These are phyloP conservation scores for Serrognathus titanus DNA, from an alignment of 2,888 invertebrate genomes.

Conservation along the genomic window DNA sequence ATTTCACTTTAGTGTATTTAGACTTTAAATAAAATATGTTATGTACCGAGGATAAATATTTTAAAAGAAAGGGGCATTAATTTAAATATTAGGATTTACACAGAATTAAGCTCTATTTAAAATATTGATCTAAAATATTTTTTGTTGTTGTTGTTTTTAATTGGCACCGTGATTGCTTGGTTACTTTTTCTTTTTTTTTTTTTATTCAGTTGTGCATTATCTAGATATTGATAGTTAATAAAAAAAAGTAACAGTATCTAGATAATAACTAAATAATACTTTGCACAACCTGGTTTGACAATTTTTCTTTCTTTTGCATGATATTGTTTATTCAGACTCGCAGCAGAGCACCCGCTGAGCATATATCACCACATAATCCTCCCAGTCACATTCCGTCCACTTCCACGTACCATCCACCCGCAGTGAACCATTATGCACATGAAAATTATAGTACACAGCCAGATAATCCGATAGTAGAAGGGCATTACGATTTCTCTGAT, in stretches of 20 bases:
- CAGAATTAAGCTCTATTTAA: too few species aligned
- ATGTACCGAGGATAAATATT: too few species aligned
- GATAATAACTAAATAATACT: constrained; percentile 24
- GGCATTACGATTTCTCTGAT: constrained; percentile 36
- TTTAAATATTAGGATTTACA: too few species aligned
- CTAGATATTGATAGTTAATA: constrained; percentile 16
- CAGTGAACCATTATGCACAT: too few species aligned
- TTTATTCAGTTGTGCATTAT: constrained; percentile 21
- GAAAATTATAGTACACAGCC: too few species aligned
- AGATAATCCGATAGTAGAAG: background rate
- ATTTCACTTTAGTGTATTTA: too few species aligned
- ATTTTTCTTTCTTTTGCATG: constrained; percentile 46
- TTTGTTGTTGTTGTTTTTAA: too few species aligned
- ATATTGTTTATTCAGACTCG: constrained; percentile 38
- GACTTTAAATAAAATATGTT: too few species aligned
- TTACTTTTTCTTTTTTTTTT: constrained; percentile 13
- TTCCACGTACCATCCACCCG: background rate
- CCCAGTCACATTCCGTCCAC: constrained; percentile 1
- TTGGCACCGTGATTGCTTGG: constrained; percentile 14
- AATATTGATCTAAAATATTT: too few species aligned
- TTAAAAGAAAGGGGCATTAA: too few species aligned
- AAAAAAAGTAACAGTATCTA: constrained; percentile 9
- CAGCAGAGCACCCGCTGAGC: constrained; percentile 32
- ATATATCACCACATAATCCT: constrained; percentile 16
- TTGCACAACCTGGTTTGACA: constrained; percentile 31